Percentiles rank a stretch among this genome's conserved stretches.
phyloP scores from a whole-genome alignment of 2,888 invertebrate genomes.

The Lutraria lutraria region DNA sequence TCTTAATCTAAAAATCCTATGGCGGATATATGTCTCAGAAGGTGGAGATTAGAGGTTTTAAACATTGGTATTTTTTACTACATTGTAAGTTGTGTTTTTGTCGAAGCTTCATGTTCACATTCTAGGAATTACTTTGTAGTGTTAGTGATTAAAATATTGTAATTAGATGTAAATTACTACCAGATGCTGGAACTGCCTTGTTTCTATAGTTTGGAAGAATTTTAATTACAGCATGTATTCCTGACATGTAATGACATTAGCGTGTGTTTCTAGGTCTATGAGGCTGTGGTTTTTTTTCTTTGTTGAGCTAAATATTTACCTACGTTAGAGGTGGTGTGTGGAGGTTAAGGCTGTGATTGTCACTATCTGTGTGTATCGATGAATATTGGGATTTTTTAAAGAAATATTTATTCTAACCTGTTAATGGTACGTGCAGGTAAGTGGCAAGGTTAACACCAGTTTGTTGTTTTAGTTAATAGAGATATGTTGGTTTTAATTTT shows the following conservation, averaged over 20 bases:
- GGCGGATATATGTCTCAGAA: neutral
- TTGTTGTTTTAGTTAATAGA: neutral
- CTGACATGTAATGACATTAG: slow-evolving; percentile 28
- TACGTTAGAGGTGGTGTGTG: neutral
- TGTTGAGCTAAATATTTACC: slow-evolving; percentile 6
- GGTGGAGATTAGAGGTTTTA: neutral
- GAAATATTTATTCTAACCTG: neutral
- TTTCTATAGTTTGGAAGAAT: slow-evolving; percentile 24
- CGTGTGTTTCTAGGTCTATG: slow-evolving; percentile 1
- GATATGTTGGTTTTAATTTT: neutral
- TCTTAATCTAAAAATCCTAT: neutral
- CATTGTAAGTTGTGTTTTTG: neutral
- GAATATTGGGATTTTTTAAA: neutral
- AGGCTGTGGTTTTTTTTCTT: neutral
- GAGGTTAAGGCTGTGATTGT: neutral
- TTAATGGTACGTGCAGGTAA: neutral
- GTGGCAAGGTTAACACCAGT: neutral
- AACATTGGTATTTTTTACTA: neutral
- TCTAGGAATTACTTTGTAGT: neutral
- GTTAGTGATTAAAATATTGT: slow-evolving; percentile 16
- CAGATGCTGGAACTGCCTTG: neutral
- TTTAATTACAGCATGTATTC: slow-evolving; percentile 7
- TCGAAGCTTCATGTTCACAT: neutral
- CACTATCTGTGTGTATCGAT: neutral
- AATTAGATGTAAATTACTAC: neutral